Percentiles rank a stretch among this genome's conserved stretches.
phyloP scores from a whole-genome alignment of 2,797 vertebrate species.

The Myripristis jacobus region DNA sequence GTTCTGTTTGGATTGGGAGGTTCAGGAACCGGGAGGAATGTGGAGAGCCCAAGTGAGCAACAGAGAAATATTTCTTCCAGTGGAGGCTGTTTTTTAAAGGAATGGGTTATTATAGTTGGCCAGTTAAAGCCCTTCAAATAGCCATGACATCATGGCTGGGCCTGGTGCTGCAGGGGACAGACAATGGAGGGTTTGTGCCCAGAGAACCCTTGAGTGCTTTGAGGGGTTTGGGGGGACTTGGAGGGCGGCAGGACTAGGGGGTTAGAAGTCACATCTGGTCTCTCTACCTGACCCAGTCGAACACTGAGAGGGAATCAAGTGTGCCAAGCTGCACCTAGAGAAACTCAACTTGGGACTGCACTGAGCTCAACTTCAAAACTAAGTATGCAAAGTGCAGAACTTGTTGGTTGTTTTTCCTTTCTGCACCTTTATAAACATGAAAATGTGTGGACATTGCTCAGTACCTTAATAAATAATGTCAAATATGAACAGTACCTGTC shows the following conservation, averaged over 20 bases:
- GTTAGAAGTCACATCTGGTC: constrained; percentile 84
- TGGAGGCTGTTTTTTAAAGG: constrained; percentile 80
- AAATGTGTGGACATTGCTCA: background rate
- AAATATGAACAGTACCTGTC: background rate
- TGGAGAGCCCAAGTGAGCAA: constrained; percentile 78
- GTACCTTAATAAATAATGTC: background rate
- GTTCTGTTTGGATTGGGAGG: constrained; percentile 84
- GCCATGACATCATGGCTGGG: constrained; percentile 85
- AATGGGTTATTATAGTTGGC: constrained; percentile 88
- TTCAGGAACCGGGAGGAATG: constrained; percentile 84
- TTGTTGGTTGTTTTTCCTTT: constrained; percentile 18
- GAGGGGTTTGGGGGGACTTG: constrained; percentile 70
- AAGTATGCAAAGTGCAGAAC: constrained; percentile 34
- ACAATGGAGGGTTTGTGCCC: constrained; percentile 85
- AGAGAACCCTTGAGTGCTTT: constrained; percentile 75
- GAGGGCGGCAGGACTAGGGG: constrained; percentile 70
- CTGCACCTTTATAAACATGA: background rate
- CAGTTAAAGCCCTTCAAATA: constrained; percentile 84
- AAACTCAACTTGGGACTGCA: constrained; percentile 44
- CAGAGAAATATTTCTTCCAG: constrained; percentile 84
- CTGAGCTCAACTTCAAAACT: constrained; percentile 36
- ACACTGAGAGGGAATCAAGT: constrained; percentile 63
- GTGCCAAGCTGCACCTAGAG: constrained; percentile 61
- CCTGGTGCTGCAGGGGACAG: constrained; percentile 79
- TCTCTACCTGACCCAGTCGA: constrained; percentile 80